A percentile compares a stretch with the other conserved stretches of the same genome.
phyloP scores from a whole-genome alignment of 2,797 vertebrate genomes.

The Rhinella marina region DNA sequence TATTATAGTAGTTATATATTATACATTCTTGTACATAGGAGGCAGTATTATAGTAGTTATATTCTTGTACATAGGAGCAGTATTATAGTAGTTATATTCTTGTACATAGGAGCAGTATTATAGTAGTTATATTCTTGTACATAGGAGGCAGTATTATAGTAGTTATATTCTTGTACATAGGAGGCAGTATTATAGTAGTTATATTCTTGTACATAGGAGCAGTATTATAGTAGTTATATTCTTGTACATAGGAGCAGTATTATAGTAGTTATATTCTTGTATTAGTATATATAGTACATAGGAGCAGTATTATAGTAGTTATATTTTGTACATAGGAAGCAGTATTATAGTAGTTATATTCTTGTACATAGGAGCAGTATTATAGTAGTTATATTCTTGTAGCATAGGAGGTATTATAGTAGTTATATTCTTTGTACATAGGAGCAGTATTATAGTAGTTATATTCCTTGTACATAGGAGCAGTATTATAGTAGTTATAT shows the following conservation, averaged over 20 bases:
- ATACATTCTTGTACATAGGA: not conserved
- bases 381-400: constrained; percentile 9
- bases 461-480: not conserved
- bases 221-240: constrained; percentile 7
- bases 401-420: not conserved
- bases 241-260: not conserved
- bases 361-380: not conserved
- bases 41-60: constrained; percentile 2
- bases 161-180: too few species aligned
- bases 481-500: constrained; percentile 6
- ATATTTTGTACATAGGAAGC: not conserved
- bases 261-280: constrained; percentile 8
- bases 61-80: not conserved
- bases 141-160: too few species aligned
- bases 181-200: too few species aligned
- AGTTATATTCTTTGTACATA: not conserved
- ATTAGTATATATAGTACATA: too few species aligned
- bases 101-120: not conserved
- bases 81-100: constrained; percentile 9
- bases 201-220: not conserved
- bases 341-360: not conserved
- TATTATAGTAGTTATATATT: constrained; percentile 4
- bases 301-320: not conserved
- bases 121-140: not conserved
- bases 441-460: not conserved